phyloP scores from a whole-genome alignment of 2,113 vertebrate species.

The Gallinago jamesoni region DNA sequence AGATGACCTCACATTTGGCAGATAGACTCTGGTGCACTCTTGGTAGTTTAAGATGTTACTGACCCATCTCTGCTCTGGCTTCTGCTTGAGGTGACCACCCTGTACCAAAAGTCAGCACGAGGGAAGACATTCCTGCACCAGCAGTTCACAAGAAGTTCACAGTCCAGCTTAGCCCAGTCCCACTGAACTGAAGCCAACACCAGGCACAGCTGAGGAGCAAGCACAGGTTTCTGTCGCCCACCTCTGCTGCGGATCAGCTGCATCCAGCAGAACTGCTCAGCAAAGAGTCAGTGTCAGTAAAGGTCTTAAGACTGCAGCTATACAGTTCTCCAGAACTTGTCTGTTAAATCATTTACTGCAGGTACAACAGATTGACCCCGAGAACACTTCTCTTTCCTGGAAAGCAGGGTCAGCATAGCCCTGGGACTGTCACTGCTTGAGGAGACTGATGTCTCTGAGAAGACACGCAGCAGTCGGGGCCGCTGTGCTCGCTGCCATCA shows the following conservation, averaged over 20 bases:
- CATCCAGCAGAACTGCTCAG: neutral
- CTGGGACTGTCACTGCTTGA: neutral
- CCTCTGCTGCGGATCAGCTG: neutral
- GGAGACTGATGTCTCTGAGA: neutral
- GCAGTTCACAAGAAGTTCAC: neutral
- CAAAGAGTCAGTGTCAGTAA: neutral
- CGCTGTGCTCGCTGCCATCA: accelerated
- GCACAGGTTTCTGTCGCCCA: neutral
- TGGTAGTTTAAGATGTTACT: neutral
- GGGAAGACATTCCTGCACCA: neutral
- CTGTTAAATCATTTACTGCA: neutral
- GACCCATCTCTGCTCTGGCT: neutral
- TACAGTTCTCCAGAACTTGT: neutral
- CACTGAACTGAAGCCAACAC: neutral
- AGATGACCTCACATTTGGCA: neutral
- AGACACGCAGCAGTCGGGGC: neutral
- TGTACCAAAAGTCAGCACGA: neutral
- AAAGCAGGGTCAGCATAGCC: neutral
- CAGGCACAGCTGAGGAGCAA: neutral
- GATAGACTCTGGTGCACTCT: neutral
- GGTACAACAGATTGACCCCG: neutral
- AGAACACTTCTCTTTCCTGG: neutral
- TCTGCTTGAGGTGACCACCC: neutral
- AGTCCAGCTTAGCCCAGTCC: neutral
- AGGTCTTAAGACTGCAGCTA: neutral